Evolutionary conservation across 2,113 vertebrate species (phyloP), one percentile per base, ranked within the genome.

Genomic region (Thamnaconus septentrionalis): DNA sequence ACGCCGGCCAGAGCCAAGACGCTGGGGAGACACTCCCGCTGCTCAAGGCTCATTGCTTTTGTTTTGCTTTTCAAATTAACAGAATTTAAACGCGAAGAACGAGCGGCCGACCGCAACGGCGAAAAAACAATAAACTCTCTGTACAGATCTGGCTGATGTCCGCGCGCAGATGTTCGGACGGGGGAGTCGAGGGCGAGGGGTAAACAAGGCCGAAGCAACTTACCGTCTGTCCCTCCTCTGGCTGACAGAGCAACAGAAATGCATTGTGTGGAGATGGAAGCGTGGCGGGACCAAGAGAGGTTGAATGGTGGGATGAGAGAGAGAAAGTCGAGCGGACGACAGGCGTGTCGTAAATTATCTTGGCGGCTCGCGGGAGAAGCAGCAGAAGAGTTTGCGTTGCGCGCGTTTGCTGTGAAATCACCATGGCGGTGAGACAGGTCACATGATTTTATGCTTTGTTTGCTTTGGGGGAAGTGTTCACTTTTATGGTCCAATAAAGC

Each of bases 181-280:
- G 6, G 44, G 58, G 52, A 46, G 39, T 53, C 65, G 11, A 59
- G 44, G 72, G 70, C 56, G 12, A 31, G 1, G 53, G 53, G 53
- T 76, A 71, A 53, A 71, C 81, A 85, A 80, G 56, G 61, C 57
- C 45, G 56, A 68, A 75, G 64, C 53, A 63, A 90, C 88, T 90
- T 87, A 88, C 88, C 88, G 51, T 71, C 65, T 53, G 7, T 84
- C 18, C 18, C 18, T 31, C 73, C 69, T 65, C 71, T 61, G 65
- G 73, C 50, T 73, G 77, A 88, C 58, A 82, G 56, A 81, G 61
- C 46, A 53, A 59, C 81, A 77, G 66, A 78, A 67, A 84, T 71
- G 80, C 64, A 72, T 80, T 71, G 80, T 67, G 78, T 77, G 75
- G 72, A 76, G 40, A 57, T 53, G 12, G 66, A 12, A 70, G 41